Percentiles rank a stretch among this genome's conserved stretches.
Conservation (phyloP, 2,797 vertebrate species). For the Ptychadena robeensis region DNA sequence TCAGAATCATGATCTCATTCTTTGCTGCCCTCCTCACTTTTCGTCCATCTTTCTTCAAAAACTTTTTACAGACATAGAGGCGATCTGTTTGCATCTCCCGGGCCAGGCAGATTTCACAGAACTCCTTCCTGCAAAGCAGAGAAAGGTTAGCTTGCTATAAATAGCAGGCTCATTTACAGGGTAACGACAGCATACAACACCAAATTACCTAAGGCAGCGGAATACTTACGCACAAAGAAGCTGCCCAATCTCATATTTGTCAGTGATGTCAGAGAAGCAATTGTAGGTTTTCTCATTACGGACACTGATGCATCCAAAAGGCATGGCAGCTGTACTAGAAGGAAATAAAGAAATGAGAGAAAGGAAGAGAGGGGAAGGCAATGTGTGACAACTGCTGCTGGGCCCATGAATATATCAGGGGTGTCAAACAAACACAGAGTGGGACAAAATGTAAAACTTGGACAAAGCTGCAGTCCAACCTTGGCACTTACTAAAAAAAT, state of each 20-base stretch:
- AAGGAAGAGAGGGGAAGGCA: neutral
- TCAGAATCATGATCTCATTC: conserved; percentile 89
- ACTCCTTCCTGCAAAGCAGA: conserved; percentile 80
- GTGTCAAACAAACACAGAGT: neutral
- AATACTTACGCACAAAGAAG: conserved; percentile 84
- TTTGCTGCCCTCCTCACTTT: conserved; percentile 88
- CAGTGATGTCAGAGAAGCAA: conserved; percentile 83
- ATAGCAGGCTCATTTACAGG: neutral
- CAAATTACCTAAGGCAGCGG: neutral
- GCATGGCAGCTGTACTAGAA: conserved; percentile 71
- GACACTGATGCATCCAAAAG: conserved; percentile 88
- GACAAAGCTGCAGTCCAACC: too few relatives aligned
- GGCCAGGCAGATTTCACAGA: conserved; percentile 86
- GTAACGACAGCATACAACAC: neutral
- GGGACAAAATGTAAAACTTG: too few relatives aligned
- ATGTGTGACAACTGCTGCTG: neutral
- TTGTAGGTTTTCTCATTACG: conserved; percentile 83
- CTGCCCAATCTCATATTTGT: conserved; percentile 88
- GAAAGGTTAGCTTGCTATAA: neutral
- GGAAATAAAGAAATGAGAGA: neutral
- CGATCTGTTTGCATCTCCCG: conserved; percentile 85
- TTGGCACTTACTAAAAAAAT: too few relatives aligned
- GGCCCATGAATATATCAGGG: neutral
- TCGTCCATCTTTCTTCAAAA: conserved; percentile 87
- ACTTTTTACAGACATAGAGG: conserved; percentile 88